These are phyloP conservation scores for Bostrychus sinensis DNA, from an alignment of 2,113 vertebrate species.

Conservation along the genomic window DNA sequence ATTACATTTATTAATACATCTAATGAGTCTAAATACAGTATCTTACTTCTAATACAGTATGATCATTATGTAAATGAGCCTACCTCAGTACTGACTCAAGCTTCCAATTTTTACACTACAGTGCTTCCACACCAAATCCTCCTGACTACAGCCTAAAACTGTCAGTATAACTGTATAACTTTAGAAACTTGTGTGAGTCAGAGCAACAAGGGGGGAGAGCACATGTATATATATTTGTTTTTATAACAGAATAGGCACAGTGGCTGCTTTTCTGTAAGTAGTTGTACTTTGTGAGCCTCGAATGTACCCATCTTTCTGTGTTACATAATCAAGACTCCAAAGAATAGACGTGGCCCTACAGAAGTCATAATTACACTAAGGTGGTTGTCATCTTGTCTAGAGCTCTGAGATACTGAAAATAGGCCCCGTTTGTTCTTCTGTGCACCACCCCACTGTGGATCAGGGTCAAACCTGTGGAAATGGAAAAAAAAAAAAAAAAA, in stretches of 20 bases:
- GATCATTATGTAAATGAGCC: too few species aligned
- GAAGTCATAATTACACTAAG: constrained; percentile 33
- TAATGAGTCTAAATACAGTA: too few species aligned
- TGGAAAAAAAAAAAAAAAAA: not conserved
- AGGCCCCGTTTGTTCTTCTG: constrained; percentile 8
- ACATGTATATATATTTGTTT: too few species aligned
- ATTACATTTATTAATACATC: too few species aligned
- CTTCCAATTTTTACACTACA: too few species aligned
- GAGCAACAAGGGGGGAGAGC: too few species aligned
- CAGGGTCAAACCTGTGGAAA: not conserved
- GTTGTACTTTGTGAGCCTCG: not conserved
- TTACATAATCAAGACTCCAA: constrained; percentile 49
- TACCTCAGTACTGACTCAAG: too few species aligned
- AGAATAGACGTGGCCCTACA: constrained; percentile 15
- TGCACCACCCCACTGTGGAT: not conserved
- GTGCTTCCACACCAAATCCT: too few species aligned
- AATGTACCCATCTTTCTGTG: constrained; percentile 1
- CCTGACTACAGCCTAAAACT: too few species aligned
- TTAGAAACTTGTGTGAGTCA: too few species aligned
- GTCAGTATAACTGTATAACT: too few species aligned
- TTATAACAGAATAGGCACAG: not conserved
- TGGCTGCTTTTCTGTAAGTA: not conserved
- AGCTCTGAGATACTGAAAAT: constrained; percentile 42
- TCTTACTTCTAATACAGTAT: too few species aligned
- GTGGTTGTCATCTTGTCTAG: constrained; percentile 25